phyloP scores from a whole-genome alignment of 2,888 invertebrate species.

The Cheilosia pagana region DNA sequence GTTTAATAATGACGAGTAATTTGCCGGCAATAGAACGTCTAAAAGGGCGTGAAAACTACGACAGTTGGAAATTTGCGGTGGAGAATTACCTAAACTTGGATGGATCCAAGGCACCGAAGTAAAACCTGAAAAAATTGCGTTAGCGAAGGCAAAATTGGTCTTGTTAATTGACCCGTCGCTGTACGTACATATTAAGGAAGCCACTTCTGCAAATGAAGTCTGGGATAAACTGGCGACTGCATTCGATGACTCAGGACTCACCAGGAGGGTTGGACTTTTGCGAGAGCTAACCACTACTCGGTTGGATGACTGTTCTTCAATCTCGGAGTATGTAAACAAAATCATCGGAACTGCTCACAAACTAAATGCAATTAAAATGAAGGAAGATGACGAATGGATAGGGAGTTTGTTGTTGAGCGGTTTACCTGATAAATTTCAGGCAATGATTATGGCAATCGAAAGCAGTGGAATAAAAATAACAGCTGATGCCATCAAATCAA shows the following conservation, averaged over 20 bases:
- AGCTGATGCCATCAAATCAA: no score
- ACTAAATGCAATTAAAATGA: no score
- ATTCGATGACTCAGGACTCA: constrained; percentile 4
- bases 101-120: constrained; percentile 4
- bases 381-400: no score
- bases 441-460: no score
- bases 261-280: constrained; percentile 7
- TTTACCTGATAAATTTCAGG: no score
- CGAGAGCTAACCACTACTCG: background rate
- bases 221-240: background rate
- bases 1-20: background rate
- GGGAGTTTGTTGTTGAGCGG: no score
- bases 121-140: background rate
- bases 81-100: background rate
- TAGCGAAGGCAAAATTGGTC: constrained; percentile 3
- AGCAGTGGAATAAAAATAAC: no score
- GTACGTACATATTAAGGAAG: constrained; percentile 11
- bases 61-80: background rate
- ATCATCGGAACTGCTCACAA: no score
- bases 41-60: background rate
- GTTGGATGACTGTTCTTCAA: constrained; percentile 3
- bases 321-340: background rate
- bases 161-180: constrained; percentile 1
- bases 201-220: background rate
- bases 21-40: constrained; percentile 13